Conservation (phyloP, 1,140 invertebrate genomes). For the Steinernema feltiae region DNA sequence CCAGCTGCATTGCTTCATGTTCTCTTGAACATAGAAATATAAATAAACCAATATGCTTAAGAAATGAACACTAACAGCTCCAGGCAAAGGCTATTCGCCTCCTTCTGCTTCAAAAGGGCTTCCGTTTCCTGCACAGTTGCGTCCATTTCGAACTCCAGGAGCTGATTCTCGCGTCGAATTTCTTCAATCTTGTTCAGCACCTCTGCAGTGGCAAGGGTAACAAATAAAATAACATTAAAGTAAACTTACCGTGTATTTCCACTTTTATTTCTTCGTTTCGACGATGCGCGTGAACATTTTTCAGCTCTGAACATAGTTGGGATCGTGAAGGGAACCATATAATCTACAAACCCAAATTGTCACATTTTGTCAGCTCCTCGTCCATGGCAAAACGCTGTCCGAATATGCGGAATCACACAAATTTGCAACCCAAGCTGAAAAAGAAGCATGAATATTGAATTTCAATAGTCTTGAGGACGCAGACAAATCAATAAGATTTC, state of each 20-base stretch:
- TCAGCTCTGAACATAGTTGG: not conserved
- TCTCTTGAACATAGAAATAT: not conserved
- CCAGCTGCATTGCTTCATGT: not conserved
- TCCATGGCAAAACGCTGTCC: too few species aligned
- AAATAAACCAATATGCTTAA: not conserved
- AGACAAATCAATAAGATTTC: too few species aligned
- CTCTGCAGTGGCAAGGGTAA: not conserved
- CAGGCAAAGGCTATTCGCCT: not conserved
- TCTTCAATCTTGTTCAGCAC: not conserved
- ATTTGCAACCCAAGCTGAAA: too few species aligned
- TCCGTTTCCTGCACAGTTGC: not conserved
- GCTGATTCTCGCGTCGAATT: not conserved
- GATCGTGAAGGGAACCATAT: not conserved
- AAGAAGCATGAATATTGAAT: too few species aligned
- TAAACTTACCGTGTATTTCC: not conserved
- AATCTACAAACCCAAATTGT: not conserved
- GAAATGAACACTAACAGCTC: not conserved
- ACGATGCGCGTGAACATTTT: not conserved
- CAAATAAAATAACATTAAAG: not conserved
- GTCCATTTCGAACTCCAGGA: not conserved
- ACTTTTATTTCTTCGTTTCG: not conserved
- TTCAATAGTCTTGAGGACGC: too few species aligned
- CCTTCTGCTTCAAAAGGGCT: not conserved
- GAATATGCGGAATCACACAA: too few species aligned
- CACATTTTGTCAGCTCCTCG: not conserved